Evolutionary conservation across 2,113 vertebrate species (phyloP).

Genomic region (human): DNA sequence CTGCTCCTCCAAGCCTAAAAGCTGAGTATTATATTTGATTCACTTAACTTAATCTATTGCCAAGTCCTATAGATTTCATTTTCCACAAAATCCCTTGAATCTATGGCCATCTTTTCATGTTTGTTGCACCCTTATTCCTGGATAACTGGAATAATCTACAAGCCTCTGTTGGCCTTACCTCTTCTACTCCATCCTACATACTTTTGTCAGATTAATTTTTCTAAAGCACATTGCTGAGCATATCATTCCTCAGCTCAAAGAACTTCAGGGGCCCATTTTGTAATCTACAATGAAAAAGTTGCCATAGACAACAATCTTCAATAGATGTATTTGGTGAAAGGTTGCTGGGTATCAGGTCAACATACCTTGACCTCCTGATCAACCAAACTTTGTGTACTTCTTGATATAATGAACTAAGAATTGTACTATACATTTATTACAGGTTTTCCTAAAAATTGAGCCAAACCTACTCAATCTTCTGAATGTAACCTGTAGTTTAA

Average conservation of each 20-base stretch:
- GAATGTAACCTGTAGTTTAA: not conserved
- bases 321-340: not conserved
- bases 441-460: not conserved
- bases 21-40: not conserved
- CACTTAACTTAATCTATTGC: not conserved
- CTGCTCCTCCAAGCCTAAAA: not conserved
- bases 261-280: not conserved
- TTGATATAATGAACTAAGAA: not conserved
- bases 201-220: constrained; percentile 5
- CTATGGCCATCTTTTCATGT: not conserved
- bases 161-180: not conserved
- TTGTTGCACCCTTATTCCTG: not conserved
- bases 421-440: not conserved
- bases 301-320: not conserved
- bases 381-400: not conserved
- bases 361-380: not conserved
- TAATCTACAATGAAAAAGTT: not conserved
- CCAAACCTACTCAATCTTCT: not conserved
- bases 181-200: not conserved
- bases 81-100: not conserved
- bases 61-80: not conserved
- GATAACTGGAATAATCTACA: not conserved
- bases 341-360: not conserved
- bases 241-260: constrained; percentile 10
- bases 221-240: not conserved